Percentiles rank a stretch among this genome's conserved stretches.
Conservation (phyloP, 2,797 vertebrate genomes). For the Atherinosoma microstoma region DNA sequence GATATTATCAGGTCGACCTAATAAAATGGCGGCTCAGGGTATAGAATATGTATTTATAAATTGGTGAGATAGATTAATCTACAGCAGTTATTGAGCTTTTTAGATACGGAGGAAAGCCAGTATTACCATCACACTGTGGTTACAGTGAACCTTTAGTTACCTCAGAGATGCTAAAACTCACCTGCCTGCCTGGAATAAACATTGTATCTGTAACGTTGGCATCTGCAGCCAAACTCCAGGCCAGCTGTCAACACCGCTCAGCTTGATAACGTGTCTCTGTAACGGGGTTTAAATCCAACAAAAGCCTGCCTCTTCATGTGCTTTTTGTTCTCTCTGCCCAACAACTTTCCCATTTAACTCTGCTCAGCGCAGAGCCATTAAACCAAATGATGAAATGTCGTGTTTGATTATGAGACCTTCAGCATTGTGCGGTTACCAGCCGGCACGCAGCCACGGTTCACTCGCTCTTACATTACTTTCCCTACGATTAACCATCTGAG, state of each 20-base stretch:
- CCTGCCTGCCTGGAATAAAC: conserved; percentile 35
- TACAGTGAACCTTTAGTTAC: conserved; percentile 2
- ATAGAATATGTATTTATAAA: no score
- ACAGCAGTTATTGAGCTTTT: no score
- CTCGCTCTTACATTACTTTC: conserved; percentile 16
- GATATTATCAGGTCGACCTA: no score
- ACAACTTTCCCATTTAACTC: conserved; percentile 10
- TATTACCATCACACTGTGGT: background rate
- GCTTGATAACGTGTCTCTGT: conserved; percentile 29
- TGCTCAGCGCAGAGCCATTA: conserved; percentile 7
- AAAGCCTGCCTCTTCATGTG: conserved; percentile 2
- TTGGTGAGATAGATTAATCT: no score
- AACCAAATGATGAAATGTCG: conserved; percentile 30
- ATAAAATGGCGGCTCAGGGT: no score
- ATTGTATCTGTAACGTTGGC: conserved; percentile 32
- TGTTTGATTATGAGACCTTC: conserved; percentile 23
- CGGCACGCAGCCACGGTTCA: background rate
- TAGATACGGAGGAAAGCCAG: no score
- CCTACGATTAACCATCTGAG: conserved; percentile 10
- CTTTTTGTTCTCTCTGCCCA: background rate
- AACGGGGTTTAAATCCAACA: conserved; percentile 23
- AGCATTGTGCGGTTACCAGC: background rate
- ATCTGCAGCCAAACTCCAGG: conserved; percentile 38
- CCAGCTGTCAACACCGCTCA: conserved; percentile 36
- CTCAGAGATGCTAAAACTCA: conserved; percentile 12